Evolutionary conservation across 2,113 vertebrate species (phyloP).

Genomic region (Clinocottus analis): DNA sequence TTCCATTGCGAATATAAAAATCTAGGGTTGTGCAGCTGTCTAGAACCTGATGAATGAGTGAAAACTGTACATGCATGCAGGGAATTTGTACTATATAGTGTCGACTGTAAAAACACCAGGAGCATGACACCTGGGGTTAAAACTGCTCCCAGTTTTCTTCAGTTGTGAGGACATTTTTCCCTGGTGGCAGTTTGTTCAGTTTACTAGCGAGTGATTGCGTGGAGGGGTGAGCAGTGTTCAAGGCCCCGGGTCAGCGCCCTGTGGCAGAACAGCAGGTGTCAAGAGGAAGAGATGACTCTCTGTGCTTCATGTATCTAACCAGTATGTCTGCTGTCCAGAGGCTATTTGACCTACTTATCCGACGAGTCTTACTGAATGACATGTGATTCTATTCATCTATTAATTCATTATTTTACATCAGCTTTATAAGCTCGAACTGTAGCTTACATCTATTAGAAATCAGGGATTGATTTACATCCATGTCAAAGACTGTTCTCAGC

Average conservation of each 20-base stretch:
- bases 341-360: constrained; percentile 40
- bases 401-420: constrained; percentile 29
- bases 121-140: constrained; percentile 16
- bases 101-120: constrained; percentile 25
- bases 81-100: constrained; percentile 18
- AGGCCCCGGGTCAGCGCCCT: constrained; percentile 57
- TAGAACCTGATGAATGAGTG: neutral
- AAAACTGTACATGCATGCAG: constrained; percentile 1
- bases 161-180: constrained; percentile 34
- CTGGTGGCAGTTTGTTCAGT: constrained; percentile 51
- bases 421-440: constrained; percentile 7
- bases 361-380: constrained; percentile 26
- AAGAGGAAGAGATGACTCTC: constrained; percentile 43
- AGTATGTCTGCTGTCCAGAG: constrained; percentile 48
- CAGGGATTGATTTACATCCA: constrained; percentile 3
- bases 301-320: constrained; percentile 49
- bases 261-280: constrained; percentile 58
- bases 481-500: constrained; percentile 18
- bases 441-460: neutral
- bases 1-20: neutral
- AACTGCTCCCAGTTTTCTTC: constrained; percentile 23
- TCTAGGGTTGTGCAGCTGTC: neutral
- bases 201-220: constrained; percentile 50
- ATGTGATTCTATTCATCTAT: constrained; percentile 17
- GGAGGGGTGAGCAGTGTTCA: constrained; percentile 47